Evolutionary conservation across 2,888 invertebrate genomes (phyloP).

Genomic region (Sussaba pulchella): DNA sequence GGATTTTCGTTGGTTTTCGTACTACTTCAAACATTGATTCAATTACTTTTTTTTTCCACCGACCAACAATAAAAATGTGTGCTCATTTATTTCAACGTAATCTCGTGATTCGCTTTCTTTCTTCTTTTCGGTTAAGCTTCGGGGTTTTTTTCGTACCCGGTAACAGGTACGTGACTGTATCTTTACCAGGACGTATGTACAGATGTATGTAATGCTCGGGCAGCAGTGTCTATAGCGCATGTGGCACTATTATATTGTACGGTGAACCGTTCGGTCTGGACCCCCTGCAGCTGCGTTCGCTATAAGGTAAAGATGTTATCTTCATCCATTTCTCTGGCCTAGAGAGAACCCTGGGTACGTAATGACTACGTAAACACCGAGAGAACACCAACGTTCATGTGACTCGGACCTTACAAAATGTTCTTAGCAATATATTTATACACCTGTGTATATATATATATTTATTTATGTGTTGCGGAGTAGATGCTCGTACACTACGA

Average conservation of each 20-base stretch:
- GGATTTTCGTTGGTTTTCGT: no score
- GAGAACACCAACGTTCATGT: constrained; percentile 48
- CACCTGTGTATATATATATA: not conserved
- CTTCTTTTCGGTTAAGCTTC: not conserved
- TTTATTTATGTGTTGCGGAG: not conserved
- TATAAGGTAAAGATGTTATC: constrained; percentile 75
- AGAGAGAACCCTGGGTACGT: constrained; percentile 60
- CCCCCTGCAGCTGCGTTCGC: constrained; percentile 75
- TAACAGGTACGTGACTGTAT: constrained; percentile 8
- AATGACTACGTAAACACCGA: constrained; percentile 67
- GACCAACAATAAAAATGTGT: no score
- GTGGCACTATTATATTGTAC: constrained; percentile 43
- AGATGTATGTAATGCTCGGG: not conserved
- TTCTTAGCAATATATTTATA: not conserved
- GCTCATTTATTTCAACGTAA: no score
- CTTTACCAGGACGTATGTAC: not conserved
- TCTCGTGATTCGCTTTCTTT: not conserved
- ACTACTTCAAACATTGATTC: no score
- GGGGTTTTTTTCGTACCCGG: not conserved
- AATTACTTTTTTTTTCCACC: no score
- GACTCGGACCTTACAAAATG: constrained; percentile 45
- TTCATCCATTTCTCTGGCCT: constrained; percentile 72
- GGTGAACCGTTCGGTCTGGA: constrained; percentile 60
- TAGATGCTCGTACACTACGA: constrained; percentile 36
- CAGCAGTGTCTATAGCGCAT: not conserved